Percentiles rank a stretch among this genome's conserved stretches.
phyloP scores from a whole-genome alignment of 2,888 invertebrate genomes.

The Nephrocerus scutellatus region DNA sequence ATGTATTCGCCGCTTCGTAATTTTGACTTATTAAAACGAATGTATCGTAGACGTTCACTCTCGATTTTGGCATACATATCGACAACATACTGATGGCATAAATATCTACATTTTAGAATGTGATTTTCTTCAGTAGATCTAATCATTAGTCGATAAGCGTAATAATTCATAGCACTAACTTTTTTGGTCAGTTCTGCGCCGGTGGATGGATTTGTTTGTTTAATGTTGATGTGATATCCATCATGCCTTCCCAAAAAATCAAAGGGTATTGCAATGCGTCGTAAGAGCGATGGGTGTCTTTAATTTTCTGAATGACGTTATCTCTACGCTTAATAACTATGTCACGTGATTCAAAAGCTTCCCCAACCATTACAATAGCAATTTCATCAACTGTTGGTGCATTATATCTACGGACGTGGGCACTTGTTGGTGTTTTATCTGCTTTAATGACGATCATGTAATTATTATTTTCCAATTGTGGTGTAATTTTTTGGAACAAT shows the following conservation, averaged over 20 bases:
- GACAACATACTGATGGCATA: conserved; percentile 36
- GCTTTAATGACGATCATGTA: too few species aligned
- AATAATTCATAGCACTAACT: conserved; percentile 10
- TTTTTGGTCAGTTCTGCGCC: conserved; percentile 6
- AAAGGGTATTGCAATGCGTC: conserved; percentile 11
- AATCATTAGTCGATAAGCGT: conserved; percentile 14
- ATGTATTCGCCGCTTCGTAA: conserved; percentile 30
- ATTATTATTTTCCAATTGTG: too few species aligned
- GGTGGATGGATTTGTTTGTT: conserved; percentile 7
- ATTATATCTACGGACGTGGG: conserved; percentile 31
- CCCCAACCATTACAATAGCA: conserved; percentile 33
- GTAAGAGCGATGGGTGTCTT: too few species aligned
- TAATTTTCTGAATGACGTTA: too few species aligned
- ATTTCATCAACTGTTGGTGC: conserved; percentile 37
- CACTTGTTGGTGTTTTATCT: conserved; percentile 28
- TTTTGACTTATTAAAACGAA: conserved; percentile 32
- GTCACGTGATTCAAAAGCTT: conserved; percentile 25
- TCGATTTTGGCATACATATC: conserved; percentile 41
- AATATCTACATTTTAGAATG: conserved; percentile 23
- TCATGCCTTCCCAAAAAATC: conserved; percentile 14
- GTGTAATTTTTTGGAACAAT: too few species aligned
- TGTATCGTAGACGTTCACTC: conserved; percentile 30
- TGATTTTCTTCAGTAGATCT: conserved; percentile 17
- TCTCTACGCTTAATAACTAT: conserved; percentile 5
- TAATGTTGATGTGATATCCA: conserved; percentile 12